These are phyloP conservation scores for Agriotes lineatus DNA, from an alignment of 2,888 invertebrate genomes.

Conservation along the genomic window DNA sequence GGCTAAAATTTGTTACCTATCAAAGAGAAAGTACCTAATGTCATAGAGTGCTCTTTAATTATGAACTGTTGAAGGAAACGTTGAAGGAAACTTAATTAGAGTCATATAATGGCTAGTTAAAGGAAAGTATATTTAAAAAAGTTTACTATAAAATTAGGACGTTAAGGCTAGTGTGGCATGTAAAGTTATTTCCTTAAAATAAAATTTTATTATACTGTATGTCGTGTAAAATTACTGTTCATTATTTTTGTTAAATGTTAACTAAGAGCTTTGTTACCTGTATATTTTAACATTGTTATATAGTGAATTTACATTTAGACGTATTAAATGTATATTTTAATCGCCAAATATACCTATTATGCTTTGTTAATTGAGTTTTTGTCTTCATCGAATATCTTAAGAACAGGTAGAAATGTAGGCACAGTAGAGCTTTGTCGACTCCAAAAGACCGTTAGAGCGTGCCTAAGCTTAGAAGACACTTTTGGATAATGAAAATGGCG, in stretches of 20 bases:
- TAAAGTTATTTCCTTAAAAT: constrained; percentile 3
- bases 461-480: too few species aligned
- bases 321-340: neutral
- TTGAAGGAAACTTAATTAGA: neutral
- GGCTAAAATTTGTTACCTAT: constrained; percentile 21
- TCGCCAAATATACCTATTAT: constrained; percentile 8
- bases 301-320: neutral
- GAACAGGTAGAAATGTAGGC: too few species aligned
- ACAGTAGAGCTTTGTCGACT: too few species aligned
- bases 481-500: too few species aligned
- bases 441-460: too few species aligned
- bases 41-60: constrained; percentile 5
- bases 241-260: constrained; percentile 8
- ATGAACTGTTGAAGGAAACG: neutral
- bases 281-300: constrained; percentile 16
- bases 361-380: constrained; percentile 8
- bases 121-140: neutral
- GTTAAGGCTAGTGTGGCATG: constrained; percentile 32
- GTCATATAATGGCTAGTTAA: neutral
- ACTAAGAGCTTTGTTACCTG: constrained; percentile 13
- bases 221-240: neutral
- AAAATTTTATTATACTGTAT: constrained; percentile 11
- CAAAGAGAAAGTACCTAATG: constrained; percentile 16
- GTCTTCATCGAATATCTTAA: too few species aligned
- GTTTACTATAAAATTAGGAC: constrained; percentile 1